Evolutionary conservation across 1,140 invertebrate genomes (phyloP).

Genomic region (Bombus waltoni): DNA sequence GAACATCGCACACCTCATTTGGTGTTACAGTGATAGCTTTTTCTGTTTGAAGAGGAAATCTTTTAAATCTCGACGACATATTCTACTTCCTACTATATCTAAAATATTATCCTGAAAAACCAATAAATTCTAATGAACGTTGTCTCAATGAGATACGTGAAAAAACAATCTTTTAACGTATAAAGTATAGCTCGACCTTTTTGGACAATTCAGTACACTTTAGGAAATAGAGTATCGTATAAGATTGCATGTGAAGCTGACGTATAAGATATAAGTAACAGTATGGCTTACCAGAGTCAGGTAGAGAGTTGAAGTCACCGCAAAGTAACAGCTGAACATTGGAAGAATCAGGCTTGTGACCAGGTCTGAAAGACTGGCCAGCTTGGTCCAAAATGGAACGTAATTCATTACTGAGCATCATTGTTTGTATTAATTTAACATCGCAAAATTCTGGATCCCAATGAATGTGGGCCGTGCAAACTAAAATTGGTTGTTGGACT

Average conservation of each 20-base stretch:
- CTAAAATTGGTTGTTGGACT: constrained; percentile 93
- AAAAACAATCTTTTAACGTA: too few species aligned
- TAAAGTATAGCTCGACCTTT: too few species aligned
- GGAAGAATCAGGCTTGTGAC: constrained; percentile 87
- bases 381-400: constrained; percentile 92
- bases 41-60: too few species aligned
- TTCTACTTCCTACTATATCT: too few species aligned
- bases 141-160: too few species aligned
- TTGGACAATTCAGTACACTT: too few species aligned
- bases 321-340: constrained; percentile 97
- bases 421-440: constrained; percentile 99
- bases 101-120: too few species aligned
- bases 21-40: too few species aligned
- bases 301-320: constrained; percentile 99
- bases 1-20: too few species aligned
- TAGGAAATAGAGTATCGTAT: neutral
- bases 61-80: too few species aligned
- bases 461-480: constrained; percentile 99
- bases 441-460: constrained; percentile 99
- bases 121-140: too few species aligned
- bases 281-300: constrained; percentile 92
- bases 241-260: neutral
- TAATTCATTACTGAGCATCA: constrained; percentile 98
- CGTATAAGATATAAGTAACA: neutral
- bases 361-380: constrained; percentile 85